Percentiles rank a stretch among this genome's conserved stretches.
phyloP scores from a whole-genome alignment of 2,113 vertebrate genomes.

The Ursus arctos region DNA sequence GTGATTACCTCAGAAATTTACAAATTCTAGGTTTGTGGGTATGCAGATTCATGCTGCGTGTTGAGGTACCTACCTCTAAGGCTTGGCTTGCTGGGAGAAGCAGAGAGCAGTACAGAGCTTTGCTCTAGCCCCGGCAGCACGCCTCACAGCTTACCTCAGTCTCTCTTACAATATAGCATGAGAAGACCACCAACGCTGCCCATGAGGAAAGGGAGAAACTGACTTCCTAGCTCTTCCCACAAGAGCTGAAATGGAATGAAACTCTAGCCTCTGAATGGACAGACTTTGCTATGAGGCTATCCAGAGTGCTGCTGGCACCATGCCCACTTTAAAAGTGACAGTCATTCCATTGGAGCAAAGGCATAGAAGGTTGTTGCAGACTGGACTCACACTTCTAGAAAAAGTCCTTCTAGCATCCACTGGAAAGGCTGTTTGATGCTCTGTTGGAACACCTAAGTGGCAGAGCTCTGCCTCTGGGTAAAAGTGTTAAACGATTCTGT shows the following conservation, averaged over 20 bases:
- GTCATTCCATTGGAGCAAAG: background rate
- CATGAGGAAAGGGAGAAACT: background rate
- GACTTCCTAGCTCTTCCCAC: background rate
- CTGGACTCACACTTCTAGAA: background rate
- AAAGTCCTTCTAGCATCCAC: background rate
- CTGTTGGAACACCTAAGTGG: background rate
- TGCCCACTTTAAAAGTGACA: background rate
- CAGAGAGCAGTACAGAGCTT: background rate
- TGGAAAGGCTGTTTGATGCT: background rate
- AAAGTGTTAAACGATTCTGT: background rate
- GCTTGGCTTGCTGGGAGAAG: background rate
- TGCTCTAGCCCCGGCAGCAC: background rate
- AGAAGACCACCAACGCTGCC: background rate
- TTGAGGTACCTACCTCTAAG: background rate
- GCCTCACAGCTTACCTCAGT: background rate
- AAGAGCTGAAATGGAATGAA: slow-evolving; percentile 1
- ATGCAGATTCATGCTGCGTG: background rate
- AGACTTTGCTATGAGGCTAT: background rate
- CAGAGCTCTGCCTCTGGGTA: background rate
- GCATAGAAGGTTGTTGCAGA: background rate
- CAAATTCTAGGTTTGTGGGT: background rate
- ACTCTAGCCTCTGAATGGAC: background rate
- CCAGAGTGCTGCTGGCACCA: background rate
- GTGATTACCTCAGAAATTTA: background rate
- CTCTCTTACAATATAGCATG: background rate